Evolutionary conservation across 2,113 vertebrate species (phyloP).

Genomic region (Edolisoma coerulescens): DNA sequence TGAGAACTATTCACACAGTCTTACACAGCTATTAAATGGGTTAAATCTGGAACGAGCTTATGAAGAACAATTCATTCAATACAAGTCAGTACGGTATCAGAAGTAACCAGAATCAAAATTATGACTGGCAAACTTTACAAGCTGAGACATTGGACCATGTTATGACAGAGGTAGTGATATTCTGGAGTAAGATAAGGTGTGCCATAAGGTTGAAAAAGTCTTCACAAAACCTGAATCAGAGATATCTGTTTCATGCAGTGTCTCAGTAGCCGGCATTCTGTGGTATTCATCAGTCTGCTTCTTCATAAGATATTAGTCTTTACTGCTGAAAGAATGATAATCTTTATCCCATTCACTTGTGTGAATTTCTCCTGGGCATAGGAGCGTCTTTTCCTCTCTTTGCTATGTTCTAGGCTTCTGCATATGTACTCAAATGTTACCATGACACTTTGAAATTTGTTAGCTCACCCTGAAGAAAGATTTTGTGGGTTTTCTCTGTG

Average conservation of each 20-base stretch:
- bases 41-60: not conserved
- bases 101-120: not conserved
- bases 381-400: not conserved
- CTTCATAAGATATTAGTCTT: not conserved
- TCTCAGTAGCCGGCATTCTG: not conserved
- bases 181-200: not conserved
- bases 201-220: not conserved
- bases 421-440: not conserved
- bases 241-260: not conserved
- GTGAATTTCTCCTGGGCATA: not conserved
- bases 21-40: not conserved
- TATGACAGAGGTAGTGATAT: not conserved
- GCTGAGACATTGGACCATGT: not conserved
- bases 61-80: not conserved
- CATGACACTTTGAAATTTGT: not conserved
- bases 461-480: not conserved
- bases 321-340: not conserved
- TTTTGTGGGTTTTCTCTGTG: not conserved
- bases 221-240: not conserved
- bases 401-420: not conserved
- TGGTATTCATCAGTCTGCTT: not conserved
- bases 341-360: not conserved
- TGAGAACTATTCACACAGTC: not conserved
- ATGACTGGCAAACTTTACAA: not conserved
- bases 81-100: not conserved